Evolutionary conservation across 2,797 vertebrate species (phyloP).

Genomic region (Ataeniobius toweri): DNA sequence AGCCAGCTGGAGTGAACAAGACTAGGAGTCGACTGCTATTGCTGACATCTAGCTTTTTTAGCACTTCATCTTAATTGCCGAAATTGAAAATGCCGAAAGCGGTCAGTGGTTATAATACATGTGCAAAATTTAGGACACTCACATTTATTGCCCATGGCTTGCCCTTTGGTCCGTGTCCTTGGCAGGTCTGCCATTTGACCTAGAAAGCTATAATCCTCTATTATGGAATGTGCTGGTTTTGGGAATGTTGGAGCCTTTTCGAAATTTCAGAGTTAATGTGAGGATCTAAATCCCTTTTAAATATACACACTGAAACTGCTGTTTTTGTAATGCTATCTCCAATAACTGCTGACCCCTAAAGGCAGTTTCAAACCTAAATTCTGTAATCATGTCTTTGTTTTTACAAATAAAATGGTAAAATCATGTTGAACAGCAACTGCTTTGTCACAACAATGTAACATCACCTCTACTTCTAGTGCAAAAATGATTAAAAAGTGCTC

Average conservation of each 20-base stretch:
- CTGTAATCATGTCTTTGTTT: no score
- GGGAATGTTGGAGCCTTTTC: background rate
- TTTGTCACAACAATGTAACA: no score
- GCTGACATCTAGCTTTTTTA: slow-evolving; percentile 52
- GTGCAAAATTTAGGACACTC: slow-evolving; percentile 53
- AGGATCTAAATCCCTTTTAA: background rate
- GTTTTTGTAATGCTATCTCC: no score
- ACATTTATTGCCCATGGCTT: slow-evolving; percentile 50
- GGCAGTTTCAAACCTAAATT: no score
- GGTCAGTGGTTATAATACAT: slow-evolving; percentile 52
- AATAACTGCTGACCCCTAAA: no score
- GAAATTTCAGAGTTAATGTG: background rate
- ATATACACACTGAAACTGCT: background rate
- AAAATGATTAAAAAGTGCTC: no score
- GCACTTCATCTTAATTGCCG: slow-evolving; percentile 61
- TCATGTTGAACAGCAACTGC: no score
- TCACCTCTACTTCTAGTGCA: no score
- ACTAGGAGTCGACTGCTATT: slow-evolving; percentile 65
- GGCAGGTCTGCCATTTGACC: slow-evolving; percentile 66
- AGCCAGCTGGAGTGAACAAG: slow-evolving; percentile 65
- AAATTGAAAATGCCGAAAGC: slow-evolving; percentile 43
- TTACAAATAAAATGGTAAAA: no score
- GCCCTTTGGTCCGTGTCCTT: slow-evolving; percentile 59
- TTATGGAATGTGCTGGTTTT: background rate
- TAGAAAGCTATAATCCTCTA: slow-evolving; percentile 29